These are phyloP conservation scores for Donacobius atricapilla DNA, from an alignment of 2,113 vertebrate genomes.

Conservation along the genomic window DNA sequence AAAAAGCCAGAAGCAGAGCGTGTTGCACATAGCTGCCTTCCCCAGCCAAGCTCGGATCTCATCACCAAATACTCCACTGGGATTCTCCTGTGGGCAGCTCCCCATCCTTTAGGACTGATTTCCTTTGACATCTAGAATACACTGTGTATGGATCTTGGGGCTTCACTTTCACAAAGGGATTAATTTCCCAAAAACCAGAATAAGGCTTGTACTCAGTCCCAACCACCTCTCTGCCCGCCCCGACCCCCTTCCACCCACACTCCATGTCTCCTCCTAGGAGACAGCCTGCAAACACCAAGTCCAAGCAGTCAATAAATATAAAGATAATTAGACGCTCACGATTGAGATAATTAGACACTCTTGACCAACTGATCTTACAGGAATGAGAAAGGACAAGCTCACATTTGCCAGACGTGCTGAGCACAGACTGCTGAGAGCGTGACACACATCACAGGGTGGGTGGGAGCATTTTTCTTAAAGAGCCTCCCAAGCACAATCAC, in stretches of 20 bases:
- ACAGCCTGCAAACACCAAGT: neutral
- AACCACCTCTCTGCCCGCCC: neutral
- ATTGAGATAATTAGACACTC: neutral
- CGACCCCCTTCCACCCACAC: neutral
- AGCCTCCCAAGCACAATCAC: neutral
- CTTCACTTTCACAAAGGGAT: neutral
- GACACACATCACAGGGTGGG: neutral
- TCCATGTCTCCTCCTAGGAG: neutral
- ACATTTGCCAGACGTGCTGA: neutral
- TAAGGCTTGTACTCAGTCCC: neutral
- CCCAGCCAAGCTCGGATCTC: neutral
- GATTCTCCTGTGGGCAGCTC: neutral
- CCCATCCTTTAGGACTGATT: neutral
- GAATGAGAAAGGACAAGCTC: neutral
- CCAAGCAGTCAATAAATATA: neutral
- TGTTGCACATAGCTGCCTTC: neutral
- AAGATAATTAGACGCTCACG: neutral
- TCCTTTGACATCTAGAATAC: neutral
- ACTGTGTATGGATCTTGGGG: neutral
- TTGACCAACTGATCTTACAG: neutral
- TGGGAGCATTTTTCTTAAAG: neutral
- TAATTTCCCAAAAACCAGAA: neutral
- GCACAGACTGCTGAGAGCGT: neutral
- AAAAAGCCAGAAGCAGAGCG: neutral
- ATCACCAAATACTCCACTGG: neutral